phyloP scores from a whole-genome alignment of 1,140 invertebrate species.

The Metaphire vulgaris region DNA sequence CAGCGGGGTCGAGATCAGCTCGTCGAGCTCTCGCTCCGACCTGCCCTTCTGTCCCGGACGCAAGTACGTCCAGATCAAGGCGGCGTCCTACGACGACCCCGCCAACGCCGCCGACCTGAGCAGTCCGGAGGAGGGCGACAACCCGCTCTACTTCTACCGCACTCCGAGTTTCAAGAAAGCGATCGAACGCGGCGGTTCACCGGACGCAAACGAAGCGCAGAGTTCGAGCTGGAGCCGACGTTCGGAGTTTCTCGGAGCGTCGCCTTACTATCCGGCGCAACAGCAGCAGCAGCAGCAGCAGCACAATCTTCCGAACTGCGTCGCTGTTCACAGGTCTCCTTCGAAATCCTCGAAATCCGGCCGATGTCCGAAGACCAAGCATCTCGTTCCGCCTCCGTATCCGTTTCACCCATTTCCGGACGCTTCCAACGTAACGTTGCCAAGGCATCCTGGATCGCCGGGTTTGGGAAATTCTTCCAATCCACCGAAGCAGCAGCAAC shows the following conservation, averaged over 20 bases:
- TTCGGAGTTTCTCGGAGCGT: neutral
- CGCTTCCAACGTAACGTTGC: neutral
- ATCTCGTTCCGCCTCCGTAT: neutral
- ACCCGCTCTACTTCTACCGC: neutral
- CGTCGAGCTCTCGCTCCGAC: constrained; percentile 13
- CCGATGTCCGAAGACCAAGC: neutral
- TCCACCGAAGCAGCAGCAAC: neutral
- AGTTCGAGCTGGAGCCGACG: neutral
- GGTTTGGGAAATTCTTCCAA: neutral
- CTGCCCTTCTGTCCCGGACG: neutral
- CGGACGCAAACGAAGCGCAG: neutral
- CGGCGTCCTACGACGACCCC: neutral
- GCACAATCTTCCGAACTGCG: too few species aligned
- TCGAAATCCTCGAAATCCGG: neutral
- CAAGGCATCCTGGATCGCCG: neutral
- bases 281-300: neutral
- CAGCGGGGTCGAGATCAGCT: constrained; percentile 18
- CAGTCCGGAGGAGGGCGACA: constrained; percentile 8
- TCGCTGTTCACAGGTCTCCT: too few species aligned
- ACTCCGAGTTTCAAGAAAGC: constrained; percentile 7
- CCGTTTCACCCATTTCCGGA: neutral
- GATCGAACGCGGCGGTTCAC: neutral
- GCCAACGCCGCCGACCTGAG: neutral
- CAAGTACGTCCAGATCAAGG: neutral
- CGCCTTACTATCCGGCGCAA: neutral